Evolutionary conservation across 2,888 invertebrate species (phyloP), one percentile per base, ranked within the genome.

Genomic region (Xanthia togata): DNA sequence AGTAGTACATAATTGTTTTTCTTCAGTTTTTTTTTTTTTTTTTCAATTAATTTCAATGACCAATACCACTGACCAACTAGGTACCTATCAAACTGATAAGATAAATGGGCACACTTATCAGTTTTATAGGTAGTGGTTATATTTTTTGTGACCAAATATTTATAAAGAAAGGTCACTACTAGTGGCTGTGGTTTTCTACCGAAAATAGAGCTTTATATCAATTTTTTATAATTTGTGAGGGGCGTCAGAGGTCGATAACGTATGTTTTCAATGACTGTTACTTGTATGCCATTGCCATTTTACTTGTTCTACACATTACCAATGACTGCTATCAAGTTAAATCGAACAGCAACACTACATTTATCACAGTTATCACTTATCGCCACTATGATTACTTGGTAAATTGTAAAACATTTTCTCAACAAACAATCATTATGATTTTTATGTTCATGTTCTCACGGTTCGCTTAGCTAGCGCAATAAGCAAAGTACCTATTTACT

Each of bases 1-100:
- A 35, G 59, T 57, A 85, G 73, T 81, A 69, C 65, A 64, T 85
- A 85, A 83, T 79, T 72, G 26, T 70, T 73, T 78, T 44, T 70
- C 38, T 38, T 70, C 23, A 20, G 26, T 44, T 35, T 17, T 53
- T 38, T 4, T 53, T 3, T 62, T 72, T 57, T 68, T 50, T 44
- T 68, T 65, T 57, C 3, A n/a, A 20, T 63, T 50, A 8, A 14
- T 50, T 17, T 68, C 38, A 57, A 23, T n/a, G 1, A 35, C 50
- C 53, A n/a, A n/a, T n/a, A n/a, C n/a, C n/a, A n/a, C n/a, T n/a
- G n/a, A n/a, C n/a, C n/a, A n/a, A n/a, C n/a, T n/a, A n/a, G n/a
- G n/a, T n/a, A n/a, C n/a, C n/a, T n/a, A n/a, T n/a, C n/a, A n/a
- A n/a, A 31, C 31, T 31, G 31, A 31, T 31, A 31, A 31, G 31